Conservation (phyloP, 1,140 invertebrate genomes). For the Eupristina koningsbergeri region DNA sequence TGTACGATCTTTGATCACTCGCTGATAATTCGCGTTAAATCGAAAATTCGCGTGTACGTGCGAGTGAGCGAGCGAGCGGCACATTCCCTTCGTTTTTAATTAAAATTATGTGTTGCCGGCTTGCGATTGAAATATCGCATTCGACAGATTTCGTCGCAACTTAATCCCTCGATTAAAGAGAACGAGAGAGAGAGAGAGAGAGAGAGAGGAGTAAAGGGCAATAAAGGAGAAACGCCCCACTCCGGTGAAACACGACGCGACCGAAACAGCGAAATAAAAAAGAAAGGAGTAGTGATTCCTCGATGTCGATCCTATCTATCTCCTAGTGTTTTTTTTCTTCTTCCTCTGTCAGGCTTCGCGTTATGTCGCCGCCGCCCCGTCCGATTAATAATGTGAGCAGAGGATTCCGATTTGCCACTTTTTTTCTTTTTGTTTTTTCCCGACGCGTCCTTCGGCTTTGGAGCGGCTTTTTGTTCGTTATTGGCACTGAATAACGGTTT, state of each 20-base stretch:
- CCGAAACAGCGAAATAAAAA: no score
- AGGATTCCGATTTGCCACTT: not conserved
- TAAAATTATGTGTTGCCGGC: not conserved
- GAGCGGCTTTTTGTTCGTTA: constrained; percentile 13
- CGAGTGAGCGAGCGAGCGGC: no score
- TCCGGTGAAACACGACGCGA: not conserved
- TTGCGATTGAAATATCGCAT: not conserved
- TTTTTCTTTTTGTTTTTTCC: not conserved
- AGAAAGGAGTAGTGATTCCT: constrained; percentile 6
- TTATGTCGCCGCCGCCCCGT: constrained; percentile 19
- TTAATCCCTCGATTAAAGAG: not conserved
- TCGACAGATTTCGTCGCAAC: not conserved
- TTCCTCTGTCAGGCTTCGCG: not conserved
- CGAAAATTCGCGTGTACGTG: no score
- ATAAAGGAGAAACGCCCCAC: not conserved
- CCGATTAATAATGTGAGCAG: constrained; percentile 37
- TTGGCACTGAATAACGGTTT: constrained; percentile 5
- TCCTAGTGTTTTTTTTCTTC: not conserved
- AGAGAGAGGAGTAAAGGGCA: not conserved
- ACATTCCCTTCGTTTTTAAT: not conserved
- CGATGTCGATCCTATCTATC: constrained; percentile 26
- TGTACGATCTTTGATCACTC: no score
- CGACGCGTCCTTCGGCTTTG: not conserved
- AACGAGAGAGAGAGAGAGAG: not conserved
- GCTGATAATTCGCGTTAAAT: no score